phyloP scores from a whole-genome alignment of 2,113 vertebrate genomes.

The Hassar affinis region DNA sequence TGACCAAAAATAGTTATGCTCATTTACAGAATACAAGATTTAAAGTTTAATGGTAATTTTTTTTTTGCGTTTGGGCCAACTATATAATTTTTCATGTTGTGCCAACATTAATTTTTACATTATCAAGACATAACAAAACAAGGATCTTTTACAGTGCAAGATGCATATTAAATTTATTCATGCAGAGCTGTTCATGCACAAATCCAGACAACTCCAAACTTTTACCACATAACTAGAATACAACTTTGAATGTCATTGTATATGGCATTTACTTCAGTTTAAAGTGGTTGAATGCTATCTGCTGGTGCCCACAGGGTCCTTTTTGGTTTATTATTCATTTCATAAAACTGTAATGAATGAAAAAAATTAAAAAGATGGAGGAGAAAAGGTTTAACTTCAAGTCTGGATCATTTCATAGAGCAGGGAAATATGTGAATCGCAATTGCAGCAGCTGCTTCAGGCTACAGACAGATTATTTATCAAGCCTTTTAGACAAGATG shows the following conservation, averaged over 20 bases:
- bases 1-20: too few species aligned
- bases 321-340: slow-evolving; percentile 36
- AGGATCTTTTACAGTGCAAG: too few species aligned
- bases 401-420: slow-evolving; percentile 11
- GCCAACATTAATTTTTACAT: too few species aligned
- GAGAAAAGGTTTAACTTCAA: slow-evolving; percentile 31
- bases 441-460: slow-evolving; percentile 21
- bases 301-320: slow-evolving; percentile 6
- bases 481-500: slow-evolving; percentile 32
- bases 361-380: background rate
- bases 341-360: slow-evolving; percentile 38
- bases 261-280: slow-evolving; percentile 25
- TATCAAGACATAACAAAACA: too few species aligned
- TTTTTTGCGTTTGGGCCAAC: too few species aligned
- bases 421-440: slow-evolving; percentile 24
- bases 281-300: slow-evolving; percentile 19
- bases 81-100: too few species aligned
- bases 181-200: background rate
- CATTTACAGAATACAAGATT: too few species aligned
- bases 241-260: slow-evolving; percentile 30
- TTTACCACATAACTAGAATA: background rate
- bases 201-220: background rate
- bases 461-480: slow-evolving; percentile 50
- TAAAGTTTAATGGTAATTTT: too few species aligned
- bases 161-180: too few species aligned